These are phyloP conservation scores for Gobius niger DNA, from an alignment of 2,113 vertebrate genomes.

Conservation along the genomic window DNA sequence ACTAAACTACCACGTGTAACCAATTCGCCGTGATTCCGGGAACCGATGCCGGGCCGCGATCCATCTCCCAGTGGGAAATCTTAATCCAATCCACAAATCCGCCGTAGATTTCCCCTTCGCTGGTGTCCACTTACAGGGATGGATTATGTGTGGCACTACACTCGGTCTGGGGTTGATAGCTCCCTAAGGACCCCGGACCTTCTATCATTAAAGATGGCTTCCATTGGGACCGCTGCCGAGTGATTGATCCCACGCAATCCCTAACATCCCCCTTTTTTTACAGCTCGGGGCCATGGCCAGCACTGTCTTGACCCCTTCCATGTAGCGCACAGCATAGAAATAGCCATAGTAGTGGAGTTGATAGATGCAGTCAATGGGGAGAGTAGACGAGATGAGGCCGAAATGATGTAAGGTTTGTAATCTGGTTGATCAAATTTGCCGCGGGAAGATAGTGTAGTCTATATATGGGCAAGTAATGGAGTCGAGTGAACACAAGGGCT, in stretches of 20 bases:
- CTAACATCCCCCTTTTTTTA: constrained; percentile 42
- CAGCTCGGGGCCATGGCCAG: constrained; percentile 16
- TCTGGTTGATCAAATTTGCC: constrained; percentile 71
- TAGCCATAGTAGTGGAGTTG: constrained; percentile 40
- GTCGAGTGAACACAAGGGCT: constrained; percentile 58
- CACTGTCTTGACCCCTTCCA: constrained; percentile 46
- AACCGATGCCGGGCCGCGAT: constrained; percentile 10
- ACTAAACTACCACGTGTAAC: constrained; percentile 11
- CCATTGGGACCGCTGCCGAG: constrained; percentile 43
- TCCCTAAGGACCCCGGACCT: constrained; percentile 33
- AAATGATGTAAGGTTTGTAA: constrained; percentile 72
- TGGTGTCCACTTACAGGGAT: constrained; percentile 44
- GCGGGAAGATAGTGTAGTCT: constrained; percentile 52
- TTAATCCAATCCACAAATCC: constrained; percentile 43
- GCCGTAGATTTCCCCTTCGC: constrained; percentile 37
- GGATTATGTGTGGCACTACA: constrained; percentile 50
- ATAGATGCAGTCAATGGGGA: constrained; percentile 50
- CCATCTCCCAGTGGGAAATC: constrained; percentile 15
- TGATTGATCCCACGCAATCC: constrained; percentile 66
- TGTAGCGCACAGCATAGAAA: constrained; percentile 35
- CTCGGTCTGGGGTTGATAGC: constrained; percentile 25
- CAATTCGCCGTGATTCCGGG: constrained; percentile 26
- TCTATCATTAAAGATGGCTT: constrained; percentile 55
- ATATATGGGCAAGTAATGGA: constrained; percentile 65
- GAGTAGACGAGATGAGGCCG: constrained; percentile 68